Conservation (phyloP, 2,113 vertebrate species). For the Miniopterus natalensis region DNA sequence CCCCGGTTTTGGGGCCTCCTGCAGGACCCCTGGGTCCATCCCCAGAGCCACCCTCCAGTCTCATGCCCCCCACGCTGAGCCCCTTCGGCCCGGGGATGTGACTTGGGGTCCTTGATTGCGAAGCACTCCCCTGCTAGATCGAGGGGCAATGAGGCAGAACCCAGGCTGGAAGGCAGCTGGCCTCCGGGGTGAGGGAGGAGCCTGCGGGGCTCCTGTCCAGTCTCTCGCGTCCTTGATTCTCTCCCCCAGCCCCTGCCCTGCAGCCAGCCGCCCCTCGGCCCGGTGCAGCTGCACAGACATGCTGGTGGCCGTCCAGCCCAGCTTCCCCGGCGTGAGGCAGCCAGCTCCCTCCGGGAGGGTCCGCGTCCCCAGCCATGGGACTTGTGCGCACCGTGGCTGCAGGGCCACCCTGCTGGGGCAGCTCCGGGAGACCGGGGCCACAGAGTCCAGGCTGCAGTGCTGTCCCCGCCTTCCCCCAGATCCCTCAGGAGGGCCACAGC, state of each 20-base stretch:
- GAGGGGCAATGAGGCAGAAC: neutral
- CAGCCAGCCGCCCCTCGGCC: rapidly evolving
- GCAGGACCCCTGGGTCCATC: neutral
- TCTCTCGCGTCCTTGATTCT: neutral
- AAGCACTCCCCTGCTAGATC: neutral
- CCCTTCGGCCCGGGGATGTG: neutral
- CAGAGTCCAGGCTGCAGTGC: neutral
- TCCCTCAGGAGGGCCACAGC: neutral
- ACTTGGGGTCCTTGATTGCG: neutral
- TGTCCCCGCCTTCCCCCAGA: rapidly evolving
- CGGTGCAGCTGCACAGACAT: neutral
- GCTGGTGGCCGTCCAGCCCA: neutral
- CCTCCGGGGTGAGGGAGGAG: neutral
- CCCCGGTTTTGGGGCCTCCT: neutral
- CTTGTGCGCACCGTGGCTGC: rapidly evolving
- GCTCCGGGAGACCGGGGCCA: neutral
- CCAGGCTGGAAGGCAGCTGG: neutral
- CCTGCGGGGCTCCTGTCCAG: neutral
- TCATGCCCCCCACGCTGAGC: rapidly evolving
- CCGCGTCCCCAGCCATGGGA: neutral
- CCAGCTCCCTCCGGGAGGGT: neutral
- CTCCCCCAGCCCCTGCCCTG: neutral
- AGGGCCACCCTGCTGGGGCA: neutral
- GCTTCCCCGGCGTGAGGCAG: too few relatives aligned
- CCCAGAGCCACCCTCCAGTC: neutral